Conservation (phyloP, 2,888 invertebrate genomes). For the Scaptomyza cyrtandrae region DNA sequence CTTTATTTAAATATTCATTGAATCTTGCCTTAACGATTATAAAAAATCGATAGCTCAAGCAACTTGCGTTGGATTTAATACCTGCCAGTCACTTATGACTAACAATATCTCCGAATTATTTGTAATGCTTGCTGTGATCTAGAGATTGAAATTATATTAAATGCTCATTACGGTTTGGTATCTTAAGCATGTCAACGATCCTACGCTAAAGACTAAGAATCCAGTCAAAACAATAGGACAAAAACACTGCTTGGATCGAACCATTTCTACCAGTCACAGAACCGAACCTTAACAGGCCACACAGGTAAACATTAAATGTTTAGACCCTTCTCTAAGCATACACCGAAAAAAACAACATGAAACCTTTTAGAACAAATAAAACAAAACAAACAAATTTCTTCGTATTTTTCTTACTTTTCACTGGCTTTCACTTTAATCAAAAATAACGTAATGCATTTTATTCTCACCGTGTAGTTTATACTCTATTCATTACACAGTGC, state of each 20-base stretch:
- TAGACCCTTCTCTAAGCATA: not conserved
- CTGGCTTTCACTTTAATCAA: too few relatives aligned
- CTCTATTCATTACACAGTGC: not conserved
- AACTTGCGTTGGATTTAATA: not conserved
- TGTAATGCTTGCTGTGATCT: not conserved
- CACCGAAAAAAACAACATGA: slow-evolving; percentile 1
- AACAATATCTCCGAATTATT: not conserved
- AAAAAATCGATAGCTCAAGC: not conserved
- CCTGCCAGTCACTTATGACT: not conserved
- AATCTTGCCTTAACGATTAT: not conserved
- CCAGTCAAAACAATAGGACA: slow-evolving; percentile 1
- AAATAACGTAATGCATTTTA: too few relatives aligned
- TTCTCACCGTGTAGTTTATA: not conserved
- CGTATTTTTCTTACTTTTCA: too few relatives aligned
- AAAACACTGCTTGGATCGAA: slow-evolving; percentile 22
- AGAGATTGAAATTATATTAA: slow-evolving; percentile 9
- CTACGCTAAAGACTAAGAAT: not conserved
- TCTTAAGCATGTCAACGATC: not conserved
- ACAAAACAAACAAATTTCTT: too few relatives aligned
- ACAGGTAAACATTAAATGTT: slow-evolving; percentile 17
- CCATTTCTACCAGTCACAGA: slow-evolving; percentile 5
- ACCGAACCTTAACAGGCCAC: slow-evolving; percentile 16
- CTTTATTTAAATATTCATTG: too few relatives aligned
- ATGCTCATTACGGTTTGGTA: slow-evolving; percentile 14
- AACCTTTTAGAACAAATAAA: too few relatives aligned